These are phyloP conservation scores for Apeltes quadracus DNA, from an alignment of 2,113 vertebrate genomes.

Conservation along the genomic window DNA sequence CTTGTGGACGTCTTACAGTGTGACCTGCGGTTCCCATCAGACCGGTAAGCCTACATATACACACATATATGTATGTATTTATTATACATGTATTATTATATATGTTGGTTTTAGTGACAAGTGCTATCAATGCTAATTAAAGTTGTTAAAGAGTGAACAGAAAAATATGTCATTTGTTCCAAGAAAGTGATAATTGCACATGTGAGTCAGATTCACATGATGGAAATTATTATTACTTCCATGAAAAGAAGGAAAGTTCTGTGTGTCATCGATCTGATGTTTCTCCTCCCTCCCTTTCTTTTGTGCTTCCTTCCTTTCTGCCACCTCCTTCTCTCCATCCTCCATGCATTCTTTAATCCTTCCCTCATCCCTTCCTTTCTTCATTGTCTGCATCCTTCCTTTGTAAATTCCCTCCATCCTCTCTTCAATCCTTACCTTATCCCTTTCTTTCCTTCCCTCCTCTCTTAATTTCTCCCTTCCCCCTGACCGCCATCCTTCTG, in stretches of 20 bases:
- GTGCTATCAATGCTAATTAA: neutral
- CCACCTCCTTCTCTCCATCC: neutral
- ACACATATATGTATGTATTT: no score
- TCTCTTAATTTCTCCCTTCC: neutral
- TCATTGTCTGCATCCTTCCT: no score
- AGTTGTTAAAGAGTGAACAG: neutral
- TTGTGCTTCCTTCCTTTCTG: neutral
- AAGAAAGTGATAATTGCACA: neutral
- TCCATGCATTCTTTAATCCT: no score
- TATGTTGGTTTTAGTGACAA: neutral
- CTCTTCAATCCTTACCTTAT: no score
- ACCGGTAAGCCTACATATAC: constrained; percentile 76
- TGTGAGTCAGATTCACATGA: constrained; percentile 19
- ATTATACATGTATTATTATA: no score
- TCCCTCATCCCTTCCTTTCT: no score
- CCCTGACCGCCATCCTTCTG: no score
- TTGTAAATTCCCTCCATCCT: no score
- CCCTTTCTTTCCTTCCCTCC: neutral
- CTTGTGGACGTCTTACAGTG: constrained; percentile 90
- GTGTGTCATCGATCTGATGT: neutral
- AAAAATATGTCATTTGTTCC: rapidly evolving
- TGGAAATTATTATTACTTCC: no score
- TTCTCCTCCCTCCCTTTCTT: neutral
- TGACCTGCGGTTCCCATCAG: constrained; percentile 86
- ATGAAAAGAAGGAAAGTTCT: neutral